Percentiles rank a stretch among this genome's conserved stretches.
These are phyloP conservation scores for Callospermophilus lateralis DNA, from an alignment of 2,113 vertebrate genomes.

Conservation along the genomic window DNA sequence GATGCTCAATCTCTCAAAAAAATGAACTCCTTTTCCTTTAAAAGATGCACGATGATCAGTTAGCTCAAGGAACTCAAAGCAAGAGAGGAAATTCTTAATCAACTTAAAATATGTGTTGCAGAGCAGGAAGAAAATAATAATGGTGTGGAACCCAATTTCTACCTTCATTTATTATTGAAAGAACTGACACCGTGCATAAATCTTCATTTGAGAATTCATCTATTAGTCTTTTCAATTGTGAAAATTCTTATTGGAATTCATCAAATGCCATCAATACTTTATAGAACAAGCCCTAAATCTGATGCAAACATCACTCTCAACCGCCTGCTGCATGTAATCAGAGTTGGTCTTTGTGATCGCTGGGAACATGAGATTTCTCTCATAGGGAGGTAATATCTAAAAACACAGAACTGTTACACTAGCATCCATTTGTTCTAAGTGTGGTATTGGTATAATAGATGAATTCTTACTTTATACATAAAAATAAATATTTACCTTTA, in stretches of 20 bases:
- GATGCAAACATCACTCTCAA: background rate
- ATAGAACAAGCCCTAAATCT: constrained; percentile 36
- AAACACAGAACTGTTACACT: background rate
- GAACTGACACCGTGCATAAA: constrained; percentile 63
- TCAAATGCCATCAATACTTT: background rate
- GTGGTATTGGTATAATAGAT: background rate
- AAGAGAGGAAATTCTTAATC: constrained; percentile 63
- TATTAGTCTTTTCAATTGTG: constrained; percentile 72
- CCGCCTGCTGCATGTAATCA: background rate
- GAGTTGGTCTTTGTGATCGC: background rate
- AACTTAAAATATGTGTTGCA: constrained; percentile 68
- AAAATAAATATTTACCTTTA: constrained; percentile 91
- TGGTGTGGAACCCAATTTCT: constrained; percentile 63
- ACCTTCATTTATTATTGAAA: constrained; percentile 77
- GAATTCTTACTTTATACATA: background rate
- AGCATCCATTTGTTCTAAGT: background rate
- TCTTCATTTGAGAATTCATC: constrained; percentile 72
- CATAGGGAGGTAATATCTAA: background rate
- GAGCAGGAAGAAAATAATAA: constrained; percentile 69
- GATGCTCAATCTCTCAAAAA: constrained; percentile 52
- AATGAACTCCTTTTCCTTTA: constrained; percentile 37
- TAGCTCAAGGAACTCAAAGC: constrained; percentile 56
- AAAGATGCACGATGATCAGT: constrained; percentile 56
- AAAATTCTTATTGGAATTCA: constrained; percentile 75
- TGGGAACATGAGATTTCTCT: background rate